Base-by-base conservation (phyloP, 1,140 invertebrate species). In the Sitobion miscanthi region DNA sequence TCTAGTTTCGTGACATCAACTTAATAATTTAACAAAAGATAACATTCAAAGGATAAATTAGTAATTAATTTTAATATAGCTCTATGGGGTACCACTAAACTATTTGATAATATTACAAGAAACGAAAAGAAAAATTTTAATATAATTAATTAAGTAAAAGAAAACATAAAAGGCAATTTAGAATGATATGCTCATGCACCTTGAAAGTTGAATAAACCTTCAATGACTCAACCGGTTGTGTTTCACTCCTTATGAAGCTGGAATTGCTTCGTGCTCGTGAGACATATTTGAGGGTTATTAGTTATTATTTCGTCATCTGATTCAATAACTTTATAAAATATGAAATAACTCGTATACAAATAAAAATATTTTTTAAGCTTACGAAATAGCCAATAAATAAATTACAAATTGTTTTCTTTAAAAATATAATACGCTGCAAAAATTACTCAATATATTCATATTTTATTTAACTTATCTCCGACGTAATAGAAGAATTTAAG, bases 131-230 rank as follows among this genome's bases (percentile, higher is more conserved):
- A 47, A 87, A 87, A 87, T 38, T 47, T 47, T 30, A 47, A 7
- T 87, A 87, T 9, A 47, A 20, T 89, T 35, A 54, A 89, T 89
- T n/a, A 4, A 17, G 35, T 52, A 35, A 57, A 30, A 90, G 2
- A 57, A 52, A 92, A 92, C 77, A 92, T 85, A 85, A 20, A 85
- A 85, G 91, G 91, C 23, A 83, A 85, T 92, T 92, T 83, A 38
- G 47, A 83, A 85, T 52, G 49, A 82, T 83, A 54, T 85, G 49
- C n/a, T 35, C 45, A 42, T n/a, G 21, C 77, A 92, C 91, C 91
- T 83, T 92, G 77, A 11, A 85, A 92, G 90, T 92, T 92, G 77
- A 92, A 92, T 83, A 92, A 83, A 83, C 77, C 91, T 92, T 92
- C 82, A 92, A 85, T 54, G 49, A 54, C 91, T 92, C 77, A 83